Base-by-base conservation (phyloP, 2,113 vertebrate genomes). In the Lepisosteus oculatus region DNA sequence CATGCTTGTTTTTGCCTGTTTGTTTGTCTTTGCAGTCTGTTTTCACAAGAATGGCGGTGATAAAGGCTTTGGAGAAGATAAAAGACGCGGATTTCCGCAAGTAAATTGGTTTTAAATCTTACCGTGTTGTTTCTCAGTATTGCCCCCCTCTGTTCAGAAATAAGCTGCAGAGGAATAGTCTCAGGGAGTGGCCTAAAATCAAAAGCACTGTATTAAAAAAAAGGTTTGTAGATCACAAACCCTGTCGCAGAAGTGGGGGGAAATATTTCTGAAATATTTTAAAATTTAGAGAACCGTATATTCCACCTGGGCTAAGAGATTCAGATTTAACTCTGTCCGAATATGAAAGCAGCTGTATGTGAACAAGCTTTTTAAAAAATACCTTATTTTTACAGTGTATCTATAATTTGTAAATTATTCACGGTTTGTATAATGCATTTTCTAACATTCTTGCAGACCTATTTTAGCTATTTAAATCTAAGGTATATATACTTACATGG, bases 1-100 rank as follows among this genome's bases (percentile, higher is more conserved):
- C 71, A 15, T 51, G 71, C 17, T 17, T 59, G 17, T 74, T 68
- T 55, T 79, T 67, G 78, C 47, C 74, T 59, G 12, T 76, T 69
- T 84, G 55, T 84, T 90, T 90, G 74, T 74, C 69, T 57, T 3
- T 86, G 61, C 87, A 99, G 97, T 98, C 96, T 41, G 88, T 98
- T 76, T 99, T 97, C 87, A 99, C 97, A 67, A 93, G 97, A 91
- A 98, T 97, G 95, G 97, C 97, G 1, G 97, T 99, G 84, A 84
- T 95, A 78, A 98, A 99, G 90, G 96, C 97, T 43, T 87, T 99
- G 85, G 96, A 93, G 73, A 95, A 95, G 85, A 97, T 98, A 73
- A 84, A 91, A n/a, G 96, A 99, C 59, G 81, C 86, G 17, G 92
- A 88, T 76, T 99, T 99, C 81, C 78, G 85, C 51, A 89, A 84